Base-by-base conservation (phyloP, 1,140 invertebrate genomes). In the Neelides sp. region DNA sequence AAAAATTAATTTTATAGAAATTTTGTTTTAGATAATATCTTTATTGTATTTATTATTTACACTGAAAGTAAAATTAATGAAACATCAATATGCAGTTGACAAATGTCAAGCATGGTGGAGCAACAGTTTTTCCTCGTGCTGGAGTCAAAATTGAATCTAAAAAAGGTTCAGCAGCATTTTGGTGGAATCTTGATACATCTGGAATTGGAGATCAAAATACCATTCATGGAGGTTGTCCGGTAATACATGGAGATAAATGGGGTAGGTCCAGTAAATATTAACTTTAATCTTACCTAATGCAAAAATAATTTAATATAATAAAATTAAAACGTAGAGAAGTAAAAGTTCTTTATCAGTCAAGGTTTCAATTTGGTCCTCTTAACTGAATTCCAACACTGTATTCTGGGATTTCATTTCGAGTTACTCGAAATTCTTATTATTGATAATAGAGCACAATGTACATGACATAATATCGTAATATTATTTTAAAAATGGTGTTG, bases 161-260 rank as follows among this genome's bases (percentile, higher is more conserved):
- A 24, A 68, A 68, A 49, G 67, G 69, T 15, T 53, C 63, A 4
- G 70, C 68, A 22, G 66, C 64, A 1, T 75, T 75, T 55, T 74
- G 73, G 73, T 71, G 67, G 60, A 74, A 75, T 59, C 52, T 74
- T n/a, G 59, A 68, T 34, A 50, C 54, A 22, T 69, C 64, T 54
- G 71, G 70, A 2, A 57, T 64, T 48, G 69, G 66, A 3, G 68
- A 73, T 55, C 52, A 57, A 22, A 55, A 62, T 5, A 75, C 73
- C 8, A 36, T 67, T 26, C 73, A 74, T 55, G 72, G 66, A 1
- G 72, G 67, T 17, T 74, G 73, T 59, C 72, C 73, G 1, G 73
- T 74, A 1, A 55, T 73, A 12, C 50, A 65, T 22, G 73, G 73
- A 15, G 65, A 65, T 34, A 74, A 74, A 64, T 74, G 73, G 73